phyloP scores from a whole-genome alignment of 1,140 invertebrate species.

The Drosophila saltans region DNA sequence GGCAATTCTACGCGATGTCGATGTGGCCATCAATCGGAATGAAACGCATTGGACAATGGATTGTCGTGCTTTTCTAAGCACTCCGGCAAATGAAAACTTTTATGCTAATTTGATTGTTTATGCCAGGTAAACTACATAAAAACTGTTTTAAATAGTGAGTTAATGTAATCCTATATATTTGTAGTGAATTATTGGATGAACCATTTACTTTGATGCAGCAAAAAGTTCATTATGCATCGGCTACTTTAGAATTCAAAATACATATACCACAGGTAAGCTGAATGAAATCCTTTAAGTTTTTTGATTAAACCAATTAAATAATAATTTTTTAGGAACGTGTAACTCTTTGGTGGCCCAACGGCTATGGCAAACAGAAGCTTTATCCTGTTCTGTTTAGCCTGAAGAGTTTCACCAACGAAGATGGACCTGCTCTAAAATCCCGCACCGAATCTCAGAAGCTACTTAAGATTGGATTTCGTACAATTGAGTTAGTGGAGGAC shows the following conservation, averaged over 20 bases:
- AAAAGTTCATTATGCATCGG: constrained; percentile 28
- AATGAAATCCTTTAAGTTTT: too few species aligned
- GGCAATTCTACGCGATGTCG: constrained; percentile 84
- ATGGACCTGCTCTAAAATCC: constrained; percentile 21
- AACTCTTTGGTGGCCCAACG: constrained; percentile 96
- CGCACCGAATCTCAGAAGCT: constrained; percentile 80
- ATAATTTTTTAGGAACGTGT: constrained; percentile 45
- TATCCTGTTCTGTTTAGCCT: constrained; percentile 87
- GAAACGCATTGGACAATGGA: constrained; percentile 83
- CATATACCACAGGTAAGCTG: constrained; percentile 59
- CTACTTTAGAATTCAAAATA: constrained; percentile 60
- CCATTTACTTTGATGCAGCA: constrained; percentile 41
- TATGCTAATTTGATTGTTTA: constrained; percentile 49
- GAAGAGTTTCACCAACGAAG: constrained; percentile 43
- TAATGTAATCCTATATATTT: neutral
- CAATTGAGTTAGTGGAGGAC: constrained; percentile 91
- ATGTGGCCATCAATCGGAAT: constrained; percentile 81
- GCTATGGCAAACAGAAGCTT: constrained; percentile 91
- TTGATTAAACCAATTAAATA: neutral
- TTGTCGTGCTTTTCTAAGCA: constrained; percentile 85
- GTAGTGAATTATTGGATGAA: constrained; percentile 55
- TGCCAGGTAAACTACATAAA: constrained; percentile 42
- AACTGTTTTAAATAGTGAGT: neutral
- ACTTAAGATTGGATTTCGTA: constrained; percentile 92
- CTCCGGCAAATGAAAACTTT: constrained; percentile 60